Evolutionary conservation across 2,888 invertebrate genomes (phyloP).

Genomic region (Ormia ochracea): DNA sequence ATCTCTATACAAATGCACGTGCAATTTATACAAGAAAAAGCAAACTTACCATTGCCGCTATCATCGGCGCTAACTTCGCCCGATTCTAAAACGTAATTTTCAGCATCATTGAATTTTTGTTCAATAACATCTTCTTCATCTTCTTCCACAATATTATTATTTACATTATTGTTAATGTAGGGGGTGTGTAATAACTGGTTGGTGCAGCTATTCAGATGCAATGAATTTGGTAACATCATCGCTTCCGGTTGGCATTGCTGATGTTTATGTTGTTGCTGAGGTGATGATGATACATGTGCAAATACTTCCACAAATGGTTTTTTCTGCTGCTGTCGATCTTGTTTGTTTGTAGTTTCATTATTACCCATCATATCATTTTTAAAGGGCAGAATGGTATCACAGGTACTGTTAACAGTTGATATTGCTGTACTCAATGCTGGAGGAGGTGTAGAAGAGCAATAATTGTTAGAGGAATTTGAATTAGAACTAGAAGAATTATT

Average conservation of each 20-base stretch:
- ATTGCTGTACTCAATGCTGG: constrained; percentile 53
- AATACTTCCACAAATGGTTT: constrained; percentile 48
- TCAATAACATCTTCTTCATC: constrained; percentile 80
- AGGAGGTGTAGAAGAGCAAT: constrained; percentile 44
- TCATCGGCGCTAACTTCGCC: constrained; percentile 78
- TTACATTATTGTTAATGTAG: constrained; percentile 19
- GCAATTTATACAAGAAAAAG: background rate
- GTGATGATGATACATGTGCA: constrained; percentile 37
- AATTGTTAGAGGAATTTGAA: constrained; percentile 33
- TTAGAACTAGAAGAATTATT: constrained; percentile 22
- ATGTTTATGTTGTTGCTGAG: constrained; percentile 20
- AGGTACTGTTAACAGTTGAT: constrained; percentile 74
- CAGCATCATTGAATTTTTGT: constrained; percentile 86
- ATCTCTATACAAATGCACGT: background rate
- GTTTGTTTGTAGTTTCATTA: constrained; percentile 30
- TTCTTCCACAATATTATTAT: constrained; percentile 24
- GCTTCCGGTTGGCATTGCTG: constrained; percentile 43
- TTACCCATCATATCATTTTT: constrained; percentile 42
- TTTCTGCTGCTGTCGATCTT: constrained; percentile 39
- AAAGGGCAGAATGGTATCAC: constrained; percentile 69
- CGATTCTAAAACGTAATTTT: constrained; percentile 85
- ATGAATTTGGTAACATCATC: constrained; percentile 69
- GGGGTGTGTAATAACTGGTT: constrained; percentile 47
- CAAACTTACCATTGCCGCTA: constrained; percentile 66
- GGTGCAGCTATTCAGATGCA: constrained; percentile 49